phyloP scores from a whole-genome alignment of 2,113 vertebrate genomes.

The Marcusenius ussheri region DNA sequence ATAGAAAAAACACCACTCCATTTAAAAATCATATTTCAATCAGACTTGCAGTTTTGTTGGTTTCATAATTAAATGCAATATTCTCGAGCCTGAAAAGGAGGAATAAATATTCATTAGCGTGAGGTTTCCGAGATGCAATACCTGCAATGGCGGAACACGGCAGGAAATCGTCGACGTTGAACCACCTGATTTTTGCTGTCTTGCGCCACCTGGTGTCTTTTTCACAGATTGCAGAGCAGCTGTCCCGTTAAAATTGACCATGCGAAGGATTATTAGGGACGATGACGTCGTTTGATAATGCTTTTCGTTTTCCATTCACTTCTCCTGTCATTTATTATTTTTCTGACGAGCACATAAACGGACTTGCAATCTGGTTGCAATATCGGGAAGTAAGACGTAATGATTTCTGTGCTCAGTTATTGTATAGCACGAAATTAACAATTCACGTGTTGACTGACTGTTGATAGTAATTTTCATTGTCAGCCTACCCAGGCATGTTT shows the following conservation, averaged over 20 bases:
- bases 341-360: not conserved
- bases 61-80: not conserved
- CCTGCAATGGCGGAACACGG: not conserved
- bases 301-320: not conserved
- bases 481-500: constrained; percentile 4
- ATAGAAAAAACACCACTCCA: not conserved
- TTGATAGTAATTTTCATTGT: not conserved
- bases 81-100: not conserved
- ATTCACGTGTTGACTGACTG: not conserved
- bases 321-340: not conserved
- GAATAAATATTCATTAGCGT: not conserved
- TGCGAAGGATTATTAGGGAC: not conserved
- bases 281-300: not conserved
- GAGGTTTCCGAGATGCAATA: not conserved
- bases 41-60: not conserved
- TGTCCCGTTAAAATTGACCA: not conserved
- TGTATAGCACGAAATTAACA: constrained; percentile 7
- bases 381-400: not conserved
- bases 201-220: not conserved
- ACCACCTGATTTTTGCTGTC: not conserved
- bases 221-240: not conserved
- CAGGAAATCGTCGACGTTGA: not conserved
- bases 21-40: not conserved
- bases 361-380: not conserved
- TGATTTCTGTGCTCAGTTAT: not conserved